Evolutionary conservation across 2,113 vertebrate genomes (phyloP).

Genomic region (Gymnorhina tibicen): DNA sequence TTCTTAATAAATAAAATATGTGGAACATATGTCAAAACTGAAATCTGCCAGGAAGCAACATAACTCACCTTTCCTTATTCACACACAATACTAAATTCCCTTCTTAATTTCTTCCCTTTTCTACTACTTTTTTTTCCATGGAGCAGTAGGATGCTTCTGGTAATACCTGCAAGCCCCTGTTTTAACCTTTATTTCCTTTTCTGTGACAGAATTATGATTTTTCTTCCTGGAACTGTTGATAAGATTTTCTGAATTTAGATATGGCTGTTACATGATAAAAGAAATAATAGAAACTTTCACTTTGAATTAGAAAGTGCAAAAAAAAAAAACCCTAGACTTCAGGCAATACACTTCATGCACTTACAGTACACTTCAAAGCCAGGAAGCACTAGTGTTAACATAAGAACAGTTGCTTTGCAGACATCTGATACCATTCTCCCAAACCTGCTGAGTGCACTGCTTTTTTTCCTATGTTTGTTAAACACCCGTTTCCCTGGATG

Average conservation of each 20-base stretch:
- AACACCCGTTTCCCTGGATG: background rate
- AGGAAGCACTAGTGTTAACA: background rate
- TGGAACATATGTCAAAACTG: background rate
- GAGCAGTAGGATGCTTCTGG: background rate
- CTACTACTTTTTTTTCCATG: background rate
- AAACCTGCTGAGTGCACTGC: background rate
- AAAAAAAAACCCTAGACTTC: background rate
- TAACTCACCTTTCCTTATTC: background rate
- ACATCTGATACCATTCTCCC: background rate
- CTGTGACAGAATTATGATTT: background rate
- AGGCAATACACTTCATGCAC: background rate
- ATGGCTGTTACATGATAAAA: background rate
- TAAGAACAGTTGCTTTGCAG: constrained; percentile 45
- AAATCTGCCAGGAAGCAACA: background rate
- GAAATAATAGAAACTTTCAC: background rate
- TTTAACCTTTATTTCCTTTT: background rate
- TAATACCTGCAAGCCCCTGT: background rate
- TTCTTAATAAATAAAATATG: background rate
- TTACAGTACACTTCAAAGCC: background rate
- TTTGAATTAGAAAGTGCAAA: background rate
- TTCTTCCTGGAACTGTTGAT: background rate
- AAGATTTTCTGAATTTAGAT: background rate
- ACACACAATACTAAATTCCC: background rate
- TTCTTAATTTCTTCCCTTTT: background rate
- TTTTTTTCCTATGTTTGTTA: background rate